Evolutionary conservation across 2,797 vertebrate species (phyloP).

Genomic region (Arctocebus calabarensis): DNA sequence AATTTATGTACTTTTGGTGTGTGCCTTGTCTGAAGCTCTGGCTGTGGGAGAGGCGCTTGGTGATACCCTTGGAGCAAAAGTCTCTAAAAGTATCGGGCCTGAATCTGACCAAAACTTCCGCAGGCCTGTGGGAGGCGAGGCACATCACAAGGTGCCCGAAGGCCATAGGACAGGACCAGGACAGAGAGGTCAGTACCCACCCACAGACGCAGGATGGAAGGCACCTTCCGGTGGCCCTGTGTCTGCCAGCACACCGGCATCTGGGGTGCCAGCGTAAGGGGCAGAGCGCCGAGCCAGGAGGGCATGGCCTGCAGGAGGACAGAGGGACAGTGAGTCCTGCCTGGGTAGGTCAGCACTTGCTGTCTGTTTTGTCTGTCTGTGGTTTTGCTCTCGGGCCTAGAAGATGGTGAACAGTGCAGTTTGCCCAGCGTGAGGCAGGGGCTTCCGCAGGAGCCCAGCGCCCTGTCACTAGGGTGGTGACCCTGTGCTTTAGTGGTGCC

Average conservation of each 20-base stretch:
- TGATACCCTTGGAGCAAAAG: not conserved
- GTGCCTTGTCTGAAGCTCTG: not conserved
- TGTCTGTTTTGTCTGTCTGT: not conserved
- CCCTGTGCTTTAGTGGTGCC: not conserved
- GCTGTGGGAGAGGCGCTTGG: fast-evolving
- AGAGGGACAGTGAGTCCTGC: not conserved
- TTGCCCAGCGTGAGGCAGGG: not conserved
- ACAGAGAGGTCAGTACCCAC: not conserved
- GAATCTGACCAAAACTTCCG: not conserved
- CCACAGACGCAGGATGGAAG: not conserved
- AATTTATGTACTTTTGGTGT: fast-evolving
- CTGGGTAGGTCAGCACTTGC: not conserved
- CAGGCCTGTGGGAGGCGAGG: not conserved
- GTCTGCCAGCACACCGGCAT: fast-evolving
- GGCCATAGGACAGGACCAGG: no score
- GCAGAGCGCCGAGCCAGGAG: not conserved
- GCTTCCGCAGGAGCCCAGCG: no score
- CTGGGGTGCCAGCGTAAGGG: fast-evolving
- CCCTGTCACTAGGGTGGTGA: not conserved
- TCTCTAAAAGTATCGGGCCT: not conserved
- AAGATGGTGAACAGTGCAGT: not conserved
- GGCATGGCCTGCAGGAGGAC: not conserved
- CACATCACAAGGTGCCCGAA: no score
- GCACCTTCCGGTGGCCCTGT: not conserved
- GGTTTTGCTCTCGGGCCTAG: not conserved